phyloP scores from a whole-genome alignment of 2,113 vertebrate genomes.

The Chaenogobius annularis region DNA sequence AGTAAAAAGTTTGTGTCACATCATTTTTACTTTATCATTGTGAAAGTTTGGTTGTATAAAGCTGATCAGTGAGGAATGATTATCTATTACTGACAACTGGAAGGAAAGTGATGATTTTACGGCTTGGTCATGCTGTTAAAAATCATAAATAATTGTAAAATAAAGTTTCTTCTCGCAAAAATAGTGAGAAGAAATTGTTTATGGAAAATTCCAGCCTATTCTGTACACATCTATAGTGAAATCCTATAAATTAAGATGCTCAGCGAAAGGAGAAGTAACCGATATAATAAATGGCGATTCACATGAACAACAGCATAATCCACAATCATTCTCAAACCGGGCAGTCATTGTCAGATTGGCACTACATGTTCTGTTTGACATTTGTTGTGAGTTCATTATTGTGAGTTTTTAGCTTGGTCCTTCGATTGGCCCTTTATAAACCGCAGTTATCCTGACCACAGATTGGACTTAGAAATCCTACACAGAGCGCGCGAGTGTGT shows the following conservation, averaged over 20 bases:
- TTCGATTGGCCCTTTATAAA: background rate
- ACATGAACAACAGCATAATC: background rate
- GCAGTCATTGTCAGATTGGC: background rate
- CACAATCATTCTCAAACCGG: background rate
- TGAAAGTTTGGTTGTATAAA: no score
- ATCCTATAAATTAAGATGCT: background rate
- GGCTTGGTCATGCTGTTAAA: no score
- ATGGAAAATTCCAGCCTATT: background rate
- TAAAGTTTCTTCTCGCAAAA: no score
- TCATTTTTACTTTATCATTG: no score
- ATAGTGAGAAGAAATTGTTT: no score
- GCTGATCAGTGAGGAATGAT: no score
- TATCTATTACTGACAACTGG: no score
- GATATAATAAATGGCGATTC: background rate
- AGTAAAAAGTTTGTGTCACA: no score
- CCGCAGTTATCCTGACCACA: background rate
- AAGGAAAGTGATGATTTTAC: no score
- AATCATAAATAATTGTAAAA: no score
- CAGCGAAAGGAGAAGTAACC: no score
- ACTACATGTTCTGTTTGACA: background rate
- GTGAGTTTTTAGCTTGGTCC: background rate
- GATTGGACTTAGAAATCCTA: slow-evolving; percentile 9
- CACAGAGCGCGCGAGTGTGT: slow-evolving; percentile 3
- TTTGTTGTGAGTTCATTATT: background rate
- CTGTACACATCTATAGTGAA: background rate